Evolutionary conservation across 2,113 vertebrate species (phyloP).

Genomic region (Brachionichthys hirsutus): DNA sequence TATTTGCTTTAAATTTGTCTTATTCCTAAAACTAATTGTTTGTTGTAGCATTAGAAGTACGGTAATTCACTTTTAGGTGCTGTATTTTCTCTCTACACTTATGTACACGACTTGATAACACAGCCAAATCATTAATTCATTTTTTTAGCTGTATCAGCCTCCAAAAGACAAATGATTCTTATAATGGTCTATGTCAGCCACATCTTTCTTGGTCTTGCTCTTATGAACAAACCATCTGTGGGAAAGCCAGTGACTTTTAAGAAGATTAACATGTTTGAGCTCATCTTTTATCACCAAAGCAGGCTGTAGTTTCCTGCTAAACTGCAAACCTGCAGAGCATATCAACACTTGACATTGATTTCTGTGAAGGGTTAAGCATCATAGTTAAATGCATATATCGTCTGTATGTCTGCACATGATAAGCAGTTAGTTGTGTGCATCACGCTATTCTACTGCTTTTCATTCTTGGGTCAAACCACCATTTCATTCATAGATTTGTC

Average conservation of each 20-base stretch:
- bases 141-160: neutral
- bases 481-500: neutral
- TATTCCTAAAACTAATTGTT: neutral
- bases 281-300: neutral
- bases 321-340: neutral
- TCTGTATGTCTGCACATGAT: neutral
- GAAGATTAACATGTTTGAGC: neutral
- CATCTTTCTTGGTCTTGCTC: neutral
- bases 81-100: conserved; percentile 5
- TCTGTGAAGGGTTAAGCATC: neutral
- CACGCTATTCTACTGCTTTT: neutral
- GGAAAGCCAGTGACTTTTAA: neutral
- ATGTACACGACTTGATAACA: neutral
- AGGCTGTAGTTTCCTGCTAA: neutral
- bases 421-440: neutral
- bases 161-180: conserved; percentile 8
- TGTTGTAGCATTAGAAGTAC: neutral
- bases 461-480: neutral
- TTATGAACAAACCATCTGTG: neutral
- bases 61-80: neutral
- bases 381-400: neutral
- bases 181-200: neutral
- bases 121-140: neutral
- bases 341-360: neutral
- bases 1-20: too few relatives aligned